Percentiles rank a stretch among this genome's conserved stretches.
Conservation (phyloP, 2,888 invertebrate genomes). For the Philereme vetulata region DNA sequence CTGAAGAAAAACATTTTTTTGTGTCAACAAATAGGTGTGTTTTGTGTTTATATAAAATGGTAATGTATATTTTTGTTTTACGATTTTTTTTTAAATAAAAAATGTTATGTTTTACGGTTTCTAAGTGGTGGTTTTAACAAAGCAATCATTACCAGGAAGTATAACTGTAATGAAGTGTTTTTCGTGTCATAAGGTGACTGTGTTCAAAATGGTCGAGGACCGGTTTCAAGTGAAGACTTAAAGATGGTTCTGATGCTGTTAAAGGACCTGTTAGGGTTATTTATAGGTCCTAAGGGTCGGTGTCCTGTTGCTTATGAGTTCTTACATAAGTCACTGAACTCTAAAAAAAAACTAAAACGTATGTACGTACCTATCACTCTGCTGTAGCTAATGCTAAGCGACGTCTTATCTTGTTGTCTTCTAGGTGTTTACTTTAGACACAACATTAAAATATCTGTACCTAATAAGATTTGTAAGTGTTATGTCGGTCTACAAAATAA, state of each 20-base stretch:
- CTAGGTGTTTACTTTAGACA: no score
- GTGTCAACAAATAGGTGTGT: conserved; percentile 48
- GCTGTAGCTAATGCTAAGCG: no score
- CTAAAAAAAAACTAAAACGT: no score
- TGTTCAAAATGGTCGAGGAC: conserved; percentile 19
- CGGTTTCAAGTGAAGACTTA: conserved; percentile 16
- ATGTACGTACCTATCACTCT: no score
- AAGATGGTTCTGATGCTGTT: conserved; percentile 4
- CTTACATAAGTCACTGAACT: no score
- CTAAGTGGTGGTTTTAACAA: conserved; percentile 11
- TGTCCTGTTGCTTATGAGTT: not conserved
- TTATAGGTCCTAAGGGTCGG: conserved; percentile 10
- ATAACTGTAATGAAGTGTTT: conserved; percentile 5
- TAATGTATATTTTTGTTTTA: conserved; percentile 17
- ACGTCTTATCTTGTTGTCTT: no score
- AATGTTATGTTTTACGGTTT: conserved; percentile 17
- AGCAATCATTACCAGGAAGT: conserved; percentile 7
- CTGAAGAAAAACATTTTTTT: conserved; percentile 42
- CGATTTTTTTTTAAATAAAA: not conserved
- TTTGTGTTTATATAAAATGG: conserved; percentile 39
- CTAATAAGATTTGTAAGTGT: no score
- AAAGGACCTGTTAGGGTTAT: conserved; percentile 16
- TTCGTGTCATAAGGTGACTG: conserved; percentile 7
- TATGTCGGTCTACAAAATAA: no score
- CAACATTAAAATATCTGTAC: no score